Evolutionary conservation across 2,888 invertebrate genomes (phyloP), one percentile per base, ranked within the genome.

Genomic region (Cheilosia pagana): DNA sequence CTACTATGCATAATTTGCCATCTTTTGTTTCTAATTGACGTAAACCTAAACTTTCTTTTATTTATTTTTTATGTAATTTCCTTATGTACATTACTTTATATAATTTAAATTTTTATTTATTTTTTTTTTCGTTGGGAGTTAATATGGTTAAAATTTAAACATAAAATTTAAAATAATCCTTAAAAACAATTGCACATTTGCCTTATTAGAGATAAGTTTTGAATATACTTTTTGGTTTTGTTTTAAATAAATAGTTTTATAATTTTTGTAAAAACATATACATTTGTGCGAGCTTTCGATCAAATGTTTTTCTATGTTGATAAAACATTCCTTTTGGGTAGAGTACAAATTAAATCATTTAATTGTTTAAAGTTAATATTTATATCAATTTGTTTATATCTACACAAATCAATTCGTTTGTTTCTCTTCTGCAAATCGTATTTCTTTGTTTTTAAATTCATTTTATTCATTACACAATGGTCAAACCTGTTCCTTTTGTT

Each of bases 21-120:
- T 79, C 14, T 53, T 63, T 72, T 74, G 67, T 68, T 85, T 85
- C 75, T 85, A 85, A 85, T 85, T 85, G 85, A 85, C 85, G 65
- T 81, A 62, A 85, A 76, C 85, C 67, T 85, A 81, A 85, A 75
- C 71, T 43, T 68, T 68, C 25, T 43, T 31, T 23, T 14, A 4
- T 45, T 60, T 52, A 19, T 67, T 72, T 67, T 72, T 74, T 57
- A 63, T 60, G 45, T 63, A 79, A 70, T 70, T 75, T 78, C 63
- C 67, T 78, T 83, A 83, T 83, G 21, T 83, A 83, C 81, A 82
- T 43, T 65, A 50, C 43, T 65, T 65, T 60, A 68, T 67, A 65
- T 43, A 52, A 50, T 65, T 35, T 12, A 1, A 10, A 0, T 28
- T 41, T 41, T 2, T 14, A n/a, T n/a, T n/a, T n/a, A n/a, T 65